These are phyloP conservation scores for Cottoperca gobio DNA, from an alignment of 2,797 vertebrate species.

Conservation along the genomic window DNA sequence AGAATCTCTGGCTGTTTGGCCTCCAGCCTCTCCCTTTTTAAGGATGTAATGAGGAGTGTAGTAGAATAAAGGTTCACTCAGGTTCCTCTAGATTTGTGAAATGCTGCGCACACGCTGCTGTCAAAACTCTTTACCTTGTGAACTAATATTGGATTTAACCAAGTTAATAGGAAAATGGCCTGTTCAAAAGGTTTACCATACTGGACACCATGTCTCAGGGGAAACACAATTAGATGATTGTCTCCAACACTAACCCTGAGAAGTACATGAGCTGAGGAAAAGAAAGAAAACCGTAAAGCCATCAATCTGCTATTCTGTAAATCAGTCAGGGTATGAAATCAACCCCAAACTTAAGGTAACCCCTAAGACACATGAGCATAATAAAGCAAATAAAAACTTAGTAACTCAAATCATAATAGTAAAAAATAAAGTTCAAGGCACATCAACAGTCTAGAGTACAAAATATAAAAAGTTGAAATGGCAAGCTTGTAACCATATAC, in stretches of 20 bases:
- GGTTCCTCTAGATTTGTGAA: slow-evolving; percentile 1
- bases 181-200: not conserved
- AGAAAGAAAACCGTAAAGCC: slow-evolving; percentile 3
- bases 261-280: slow-evolving; percentile 33
- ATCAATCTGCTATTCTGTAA: slow-evolving; percentile 23
- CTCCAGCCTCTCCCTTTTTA: slow-evolving; percentile 42
- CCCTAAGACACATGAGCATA: slow-evolving; percentile 35
- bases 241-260: slow-evolving; percentile 74
- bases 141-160: not conserved
- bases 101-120: slow-evolving; percentile 3
- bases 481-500: slow-evolving; percentile 31
- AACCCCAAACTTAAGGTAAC: slow-evolving; percentile 20
- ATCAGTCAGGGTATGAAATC: not conserved
- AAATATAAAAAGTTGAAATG: slow-evolving; percentile 65
- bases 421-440: slow-evolving; percentile 66
- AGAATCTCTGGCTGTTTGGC: slow-evolving; percentile 20
- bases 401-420: slow-evolving; percentile 14
- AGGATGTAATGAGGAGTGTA: slow-evolving; percentile 18
- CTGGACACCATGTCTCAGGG: slow-evolving; percentile 27
- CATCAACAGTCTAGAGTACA: slow-evolving; percentile 52
- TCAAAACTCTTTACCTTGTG: not conserved
- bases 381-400: slow-evolving; percentile 31
- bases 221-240: slow-evolving; percentile 47
- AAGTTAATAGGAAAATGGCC: slow-evolving; percentile 5
- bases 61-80: not conserved